Evolutionary conservation across 2,113 vertebrate species (phyloP), one percentile per base, ranked within the genome.

Genomic region (human): DNA sequence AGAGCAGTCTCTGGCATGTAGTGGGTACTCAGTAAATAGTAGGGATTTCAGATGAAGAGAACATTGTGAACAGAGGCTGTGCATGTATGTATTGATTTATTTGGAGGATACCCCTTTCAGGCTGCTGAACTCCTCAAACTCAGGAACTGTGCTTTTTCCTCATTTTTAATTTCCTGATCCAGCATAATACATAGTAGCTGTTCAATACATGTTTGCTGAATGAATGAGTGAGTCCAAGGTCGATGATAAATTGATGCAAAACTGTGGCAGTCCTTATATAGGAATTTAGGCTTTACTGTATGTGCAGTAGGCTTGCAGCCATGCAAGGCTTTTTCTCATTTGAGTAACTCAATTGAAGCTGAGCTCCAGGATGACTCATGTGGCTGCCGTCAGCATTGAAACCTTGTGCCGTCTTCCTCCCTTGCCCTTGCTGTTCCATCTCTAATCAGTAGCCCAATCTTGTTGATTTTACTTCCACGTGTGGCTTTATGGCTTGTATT

Each of bases 391-490:
- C 43, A 52, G 22, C 38, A 18, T 43, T 70, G 57, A 90, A 79
- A 75, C 1, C 38, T 66, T 48, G 35, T 0, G 3, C 84, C 80
- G 17, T 86, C n/a, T 87, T 87, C 55, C 9, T 40, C 45, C 32
- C n/a, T 45, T 66, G 79, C 13, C 83, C 57, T 90, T 32, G 45
- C 73, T 23, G 23, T 27, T 50, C 64, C 30, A 0, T 45, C 59
- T 85, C 72, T 80, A 76, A 78, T 93, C 92, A 76, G n/a, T 38
- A 57, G 72, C 38, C 90, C 20, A 27, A 1, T 89, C 57, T 78
- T 94, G 43, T 90, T 87, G 89, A 45, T 95, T 97, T 95, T 86
- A 68, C 72, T 88, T 86, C 25, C 81, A 11, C 88, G 55, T 94
- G 43, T 50, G n/a, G 40, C 84, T 87, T 68, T 83, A 81, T 66